These are phyloP conservation scores for Dynastes hyllus DNA, from an alignment of 2,888 invertebrate species.

Conservation along the genomic window DNA sequence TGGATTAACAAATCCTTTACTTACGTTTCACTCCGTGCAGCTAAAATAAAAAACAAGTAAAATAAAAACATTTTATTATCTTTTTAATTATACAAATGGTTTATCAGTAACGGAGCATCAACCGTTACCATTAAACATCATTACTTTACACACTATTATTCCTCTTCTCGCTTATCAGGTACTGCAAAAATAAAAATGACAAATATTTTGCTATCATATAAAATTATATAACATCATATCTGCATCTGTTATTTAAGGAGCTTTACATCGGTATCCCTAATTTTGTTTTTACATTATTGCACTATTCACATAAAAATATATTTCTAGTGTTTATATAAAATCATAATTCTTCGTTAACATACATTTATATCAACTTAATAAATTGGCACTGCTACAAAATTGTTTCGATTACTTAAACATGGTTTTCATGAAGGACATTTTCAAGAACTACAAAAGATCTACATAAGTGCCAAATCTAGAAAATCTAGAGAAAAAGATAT, in stretches of 20 bases:
- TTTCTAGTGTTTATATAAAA: conserved; percentile 4
- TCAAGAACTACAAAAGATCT: not conserved
- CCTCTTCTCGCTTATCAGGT: conserved; percentile 15
- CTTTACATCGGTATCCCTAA: not conserved
- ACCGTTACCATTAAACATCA: not conserved
- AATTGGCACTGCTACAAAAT: conserved; percentile 23
- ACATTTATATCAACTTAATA: not conserved
- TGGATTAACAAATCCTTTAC: too few relatives aligned
- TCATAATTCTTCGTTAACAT: not conserved
- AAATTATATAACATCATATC: not conserved
- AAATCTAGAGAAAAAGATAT: not conserved
- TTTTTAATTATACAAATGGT: conserved; percentile 32
- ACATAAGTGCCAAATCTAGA: conserved; percentile 2
- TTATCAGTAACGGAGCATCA: conserved; percentile 3
- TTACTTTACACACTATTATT: not conserved
- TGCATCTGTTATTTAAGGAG: not conserved
- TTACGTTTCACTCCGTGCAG: too few relatives aligned
- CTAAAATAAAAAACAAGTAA: not conserved
- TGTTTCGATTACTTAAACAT: not conserved
- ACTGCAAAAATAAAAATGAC: conserved; percentile 36
- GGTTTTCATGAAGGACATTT: not conserved
- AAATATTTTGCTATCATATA: not conserved
- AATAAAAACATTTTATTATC: conserved; percentile 41
- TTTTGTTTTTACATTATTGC: conserved; percentile 27
- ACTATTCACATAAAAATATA: conserved; percentile 26